Evolutionary conservation across 1,140 invertebrate genomes (phyloP), one percentile per base, ranked within the genome.

Genomic region (Leptopilina clavipes): DNA sequence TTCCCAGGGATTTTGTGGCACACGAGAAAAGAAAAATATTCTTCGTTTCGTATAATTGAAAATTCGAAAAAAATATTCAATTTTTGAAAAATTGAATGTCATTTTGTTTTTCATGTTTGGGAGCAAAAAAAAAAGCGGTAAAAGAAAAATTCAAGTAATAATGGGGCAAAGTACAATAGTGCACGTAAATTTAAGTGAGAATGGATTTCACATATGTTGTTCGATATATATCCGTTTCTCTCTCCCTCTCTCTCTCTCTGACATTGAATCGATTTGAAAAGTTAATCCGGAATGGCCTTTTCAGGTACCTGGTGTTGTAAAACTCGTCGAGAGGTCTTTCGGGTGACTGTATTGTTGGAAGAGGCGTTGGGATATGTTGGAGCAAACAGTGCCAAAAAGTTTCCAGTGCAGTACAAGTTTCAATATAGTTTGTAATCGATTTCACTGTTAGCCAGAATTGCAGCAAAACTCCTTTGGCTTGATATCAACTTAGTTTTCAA

Each of bases 361-460:
- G 59, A 65, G 59, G 59, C 59, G 59, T 65, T 65, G 25, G 59
- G 59, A 65, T 65, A 65, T 65, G 59, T 65, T 65, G 59, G 59
- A 65, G 59, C 59, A 65, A 65, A 65, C 22, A 65, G 59, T 65
- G 59, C 59, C 59, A 65, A 65, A 65, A 65, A 65, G 59, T 65
- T 65, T 65, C 59, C 59, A 65, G 59, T 65, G 59, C 59, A 65
- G 59, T 65, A 22, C 59, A 65, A 65, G 59, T 65, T 65, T 31
- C 25, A n/a, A 65, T 14, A 22, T 65, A 65, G 59, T 65, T 65
- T 65, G 19, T 65, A 65, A 65, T 65, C 59, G 59, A 65, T 65
- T 65, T 65, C 25, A 65, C 59, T 65, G 25, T 65, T 65, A 65
- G 37, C 22, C 59, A 65, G 59, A 31, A 19, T 31, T 65, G 12